Percentiles rank a stretch among this genome's conserved stretches.
Evolutionary conservation across 2,113 vertebrate species (phyloP).

Genomic region (Bujurquina vittata): DNA sequence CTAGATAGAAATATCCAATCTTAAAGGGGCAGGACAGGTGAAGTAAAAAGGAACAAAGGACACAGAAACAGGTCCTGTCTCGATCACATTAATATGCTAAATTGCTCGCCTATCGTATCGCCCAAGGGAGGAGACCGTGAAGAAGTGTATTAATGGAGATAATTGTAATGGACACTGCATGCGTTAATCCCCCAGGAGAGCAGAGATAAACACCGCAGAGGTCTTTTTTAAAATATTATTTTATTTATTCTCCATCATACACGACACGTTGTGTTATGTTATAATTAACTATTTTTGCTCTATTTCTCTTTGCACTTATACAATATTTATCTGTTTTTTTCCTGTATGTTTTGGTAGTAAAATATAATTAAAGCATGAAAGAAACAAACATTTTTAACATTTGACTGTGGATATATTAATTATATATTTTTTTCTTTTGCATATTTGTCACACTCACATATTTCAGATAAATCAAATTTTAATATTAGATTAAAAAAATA

Average conservation of each 20-base stretch:
- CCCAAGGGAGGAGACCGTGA: neutral
- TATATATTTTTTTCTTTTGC: neutral
- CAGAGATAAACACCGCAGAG: conserved; percentile 27
- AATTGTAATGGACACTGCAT: conserved; percentile 3
- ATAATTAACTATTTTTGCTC: too few species aligned
- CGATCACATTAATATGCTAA: conserved; percentile 10
- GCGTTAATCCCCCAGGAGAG: neutral
- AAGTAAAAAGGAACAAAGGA: conserved; percentile 70
- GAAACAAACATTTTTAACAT: neutral
- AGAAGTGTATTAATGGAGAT: neutral
- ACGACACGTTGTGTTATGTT: neutral
- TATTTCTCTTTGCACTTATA: too few species aligned
- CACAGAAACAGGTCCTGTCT: neutral
- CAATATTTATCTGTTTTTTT: too few species aligned
- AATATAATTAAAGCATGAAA: neutral
- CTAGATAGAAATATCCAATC: conserved; percentile 77
- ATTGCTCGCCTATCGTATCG: neutral
- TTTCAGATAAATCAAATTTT: neutral
- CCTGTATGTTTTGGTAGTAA: too few species aligned
- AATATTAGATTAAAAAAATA: too few species aligned
- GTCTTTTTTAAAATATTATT: neutral
- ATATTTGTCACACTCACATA: neutral
- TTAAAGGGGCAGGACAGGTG: conserved; percentile 81
- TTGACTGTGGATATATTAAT: neutral
- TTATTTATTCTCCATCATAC: neutral